A percentile compares a stretch with the other conserved stretches of the same genome.
Evolutionary conservation across 2,888 invertebrate genomes (phyloP).

Genomic region (Acanthococcus lagerstroemiae): DNA sequence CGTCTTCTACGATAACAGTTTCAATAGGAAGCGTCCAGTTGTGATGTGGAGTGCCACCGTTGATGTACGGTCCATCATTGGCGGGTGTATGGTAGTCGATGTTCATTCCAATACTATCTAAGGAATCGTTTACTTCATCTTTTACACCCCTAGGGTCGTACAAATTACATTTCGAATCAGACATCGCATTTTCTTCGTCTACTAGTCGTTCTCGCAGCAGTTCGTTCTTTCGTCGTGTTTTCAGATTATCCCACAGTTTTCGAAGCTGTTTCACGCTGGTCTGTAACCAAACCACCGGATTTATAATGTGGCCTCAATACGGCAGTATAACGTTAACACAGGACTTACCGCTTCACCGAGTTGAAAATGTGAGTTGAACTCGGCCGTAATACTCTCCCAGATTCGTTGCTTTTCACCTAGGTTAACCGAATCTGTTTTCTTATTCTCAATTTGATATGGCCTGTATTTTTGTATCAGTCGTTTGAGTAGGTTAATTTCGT

Average conservation of each 20-base stretch:
- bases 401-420: constrained; percentile 21
- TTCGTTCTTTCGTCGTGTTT: constrained; percentile 23
- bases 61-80: constrained; percentile 9
- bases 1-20: constrained; percentile 22
- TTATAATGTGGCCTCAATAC: too few relatives aligned
- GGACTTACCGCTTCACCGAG: constrained; percentile 13
- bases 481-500: constrained; percentile 19
- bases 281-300: too few relatives aligned
- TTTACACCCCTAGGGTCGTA: neutral
- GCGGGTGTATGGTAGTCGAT: constrained; percentile 4
- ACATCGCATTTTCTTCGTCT: neutral
- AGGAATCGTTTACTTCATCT: constrained; percentile 18
- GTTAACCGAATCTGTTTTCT: constrained; percentile 23
- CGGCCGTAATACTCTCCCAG: constrained; percentile 23
- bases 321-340: too few relatives aligned
- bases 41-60: neutral
- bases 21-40: constrained; percentile 21
- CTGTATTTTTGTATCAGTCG: constrained; percentile 22
- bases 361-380: constrained; percentile 22
- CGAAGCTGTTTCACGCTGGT: constrained; percentile 24
- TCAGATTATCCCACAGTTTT: constrained; percentile 24
- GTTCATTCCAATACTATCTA: constrained; percentile 17
- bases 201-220: constrained; percentile 18
- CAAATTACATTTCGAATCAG: neutral
- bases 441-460: constrained; percentile 22